These are phyloP conservation scores for Vespertilio murinus DNA, from an alignment of 2,797 vertebrate genomes.

Conservation along the genomic window DNA sequence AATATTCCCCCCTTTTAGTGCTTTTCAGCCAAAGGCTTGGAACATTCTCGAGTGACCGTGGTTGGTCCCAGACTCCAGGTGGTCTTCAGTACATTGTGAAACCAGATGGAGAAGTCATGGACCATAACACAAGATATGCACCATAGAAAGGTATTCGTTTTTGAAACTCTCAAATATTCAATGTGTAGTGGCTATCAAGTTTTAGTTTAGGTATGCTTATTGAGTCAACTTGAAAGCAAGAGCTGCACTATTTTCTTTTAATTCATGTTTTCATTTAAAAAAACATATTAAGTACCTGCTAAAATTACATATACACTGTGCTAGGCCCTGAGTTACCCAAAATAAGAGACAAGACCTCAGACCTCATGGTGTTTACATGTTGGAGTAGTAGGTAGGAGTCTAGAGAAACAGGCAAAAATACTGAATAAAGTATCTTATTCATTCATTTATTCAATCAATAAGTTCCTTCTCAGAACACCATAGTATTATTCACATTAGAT, in stretches of 20 bases:
- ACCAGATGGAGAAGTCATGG: constrained; percentile 87
- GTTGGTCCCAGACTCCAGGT: constrained; percentile 87
- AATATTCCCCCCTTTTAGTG: constrained; percentile 80
- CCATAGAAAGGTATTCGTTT: not conserved
- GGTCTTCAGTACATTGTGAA: constrained; percentile 88
- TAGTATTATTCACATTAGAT: not conserved
- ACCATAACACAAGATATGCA: constrained; percentile 89
- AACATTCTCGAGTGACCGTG: constrained; percentile 88
- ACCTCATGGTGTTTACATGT: not conserved
- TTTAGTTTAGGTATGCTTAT: not conserved
- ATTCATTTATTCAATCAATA: not conserved
- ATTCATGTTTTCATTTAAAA: not conserved
- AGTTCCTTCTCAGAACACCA: not conserved
- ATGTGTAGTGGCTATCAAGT: not conserved
- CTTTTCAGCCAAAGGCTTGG: constrained; percentile 88
- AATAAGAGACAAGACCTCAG: not conserved
- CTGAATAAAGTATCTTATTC: not conserved
- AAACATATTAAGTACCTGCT: not conserved
- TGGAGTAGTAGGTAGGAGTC: not conserved
- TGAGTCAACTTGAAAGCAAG: not conserved
- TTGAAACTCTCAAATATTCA: not conserved
- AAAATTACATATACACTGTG: not conserved
- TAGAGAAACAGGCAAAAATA: not conserved
- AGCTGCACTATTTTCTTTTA: not conserved
- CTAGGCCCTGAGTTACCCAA: not conserved